phyloP scores from a whole-genome alignment of 2,113 vertebrate genomes.

The Cepphus grylle region DNA sequence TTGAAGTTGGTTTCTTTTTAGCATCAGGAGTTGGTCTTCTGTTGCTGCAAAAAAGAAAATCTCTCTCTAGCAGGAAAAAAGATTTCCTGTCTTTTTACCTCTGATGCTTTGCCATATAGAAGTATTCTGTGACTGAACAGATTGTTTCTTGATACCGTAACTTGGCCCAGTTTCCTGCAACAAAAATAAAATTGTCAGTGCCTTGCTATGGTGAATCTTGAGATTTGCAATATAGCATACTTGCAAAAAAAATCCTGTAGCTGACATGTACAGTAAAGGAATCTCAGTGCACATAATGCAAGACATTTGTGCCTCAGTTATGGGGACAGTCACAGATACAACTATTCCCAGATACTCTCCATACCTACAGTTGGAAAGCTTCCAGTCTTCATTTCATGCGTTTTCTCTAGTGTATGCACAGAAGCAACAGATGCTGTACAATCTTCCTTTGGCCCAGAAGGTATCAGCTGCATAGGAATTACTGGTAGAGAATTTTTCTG shows the following conservation, averaged over 20 bases:
- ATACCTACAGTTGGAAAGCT: background rate
- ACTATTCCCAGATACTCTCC: background rate
- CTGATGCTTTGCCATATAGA: background rate
- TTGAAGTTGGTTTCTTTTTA: background rate
- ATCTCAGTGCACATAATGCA: background rate
- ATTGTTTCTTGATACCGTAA: background rate
- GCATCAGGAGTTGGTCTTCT: background rate
- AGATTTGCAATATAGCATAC: background rate
- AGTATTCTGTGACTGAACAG: background rate
- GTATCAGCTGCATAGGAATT: background rate
- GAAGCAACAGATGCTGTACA: background rate
- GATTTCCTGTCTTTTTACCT: background rate
- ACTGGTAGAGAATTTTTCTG: background rate
- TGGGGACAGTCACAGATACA: background rate
- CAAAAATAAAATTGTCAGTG: background rate
- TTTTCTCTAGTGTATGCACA: background rate
- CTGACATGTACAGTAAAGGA: background rate
- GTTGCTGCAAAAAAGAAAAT: background rate
- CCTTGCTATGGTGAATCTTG: background rate
- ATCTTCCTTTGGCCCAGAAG: conserved; percentile 2
- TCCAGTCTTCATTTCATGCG: background rate
- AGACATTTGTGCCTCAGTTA: background rate
- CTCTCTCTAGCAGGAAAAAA: background rate
- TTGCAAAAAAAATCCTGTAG: background rate
- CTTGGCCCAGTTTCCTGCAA: conserved; percentile 1